Base-by-base conservation (phyloP, 1,140 invertebrate genomes). In the Chlorops oryzae region DNA sequence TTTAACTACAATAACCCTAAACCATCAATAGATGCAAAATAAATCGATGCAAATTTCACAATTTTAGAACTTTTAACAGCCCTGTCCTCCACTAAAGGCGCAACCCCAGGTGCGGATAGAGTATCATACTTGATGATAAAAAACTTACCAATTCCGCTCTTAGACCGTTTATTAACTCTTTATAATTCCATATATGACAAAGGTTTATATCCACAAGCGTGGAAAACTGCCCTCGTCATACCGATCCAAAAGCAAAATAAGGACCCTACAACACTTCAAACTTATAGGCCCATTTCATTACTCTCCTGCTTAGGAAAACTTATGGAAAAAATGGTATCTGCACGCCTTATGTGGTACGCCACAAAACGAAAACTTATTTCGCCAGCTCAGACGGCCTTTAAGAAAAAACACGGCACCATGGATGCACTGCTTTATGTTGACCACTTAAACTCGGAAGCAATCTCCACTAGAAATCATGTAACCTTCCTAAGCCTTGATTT, bases 401-500 rank as follows among this genome's bases (percentile, higher is more conserved):
- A 53, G n/a, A 37, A 38, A 27, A 38, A 52, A 13, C 47, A 58
- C 23, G 39, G 52, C 34, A 52, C 23, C 5, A 20, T 47, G 37
- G 56, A 58, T 40, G 48, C 44, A 6, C 47, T 52, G 18, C 18
- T 52, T 24, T 50, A 56, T 27, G 15, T 55, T 37, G 43, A 58
- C 24, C 38, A 51, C 32, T 52, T 42, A 15, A 23, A 47, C 27
- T 50, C 52, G 1, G 32, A 49, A 17, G 49, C 53, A 17, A 48
- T 55, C 28, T 57, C 48, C 2, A 51, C 25, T 22, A 54, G 44
- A 55, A 55, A 56, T 47, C 53, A 57, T 52, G 46, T 55, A 37
- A 34, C 52, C 40, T 23, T 55, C 9, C 24, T 52, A 38, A 41
- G 39, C 25, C 42, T 39, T 22, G 49, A 52, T 52, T 54, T 57